Percentiles rank a stretch among this genome's conserved stretches.
phyloP scores from a whole-genome alignment of 1,140 invertebrate species.

The Polypedilum vanderplanki region DNA sequence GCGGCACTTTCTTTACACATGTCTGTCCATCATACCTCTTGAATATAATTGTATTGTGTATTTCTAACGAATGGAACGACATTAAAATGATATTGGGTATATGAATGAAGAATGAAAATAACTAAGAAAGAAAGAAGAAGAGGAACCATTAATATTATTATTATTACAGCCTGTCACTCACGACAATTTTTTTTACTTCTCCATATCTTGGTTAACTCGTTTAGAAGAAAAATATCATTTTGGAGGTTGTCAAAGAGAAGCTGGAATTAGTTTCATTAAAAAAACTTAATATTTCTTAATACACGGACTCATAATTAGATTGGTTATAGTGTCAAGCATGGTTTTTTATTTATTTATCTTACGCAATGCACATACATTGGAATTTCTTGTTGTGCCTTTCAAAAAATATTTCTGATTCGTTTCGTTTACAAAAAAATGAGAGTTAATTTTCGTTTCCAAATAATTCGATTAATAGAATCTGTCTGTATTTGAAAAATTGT shows the following conservation, averaged over 20 bases:
- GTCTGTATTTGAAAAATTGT: no score
- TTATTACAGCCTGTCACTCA: constrained; percentile 16
- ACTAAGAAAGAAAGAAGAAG: no score
- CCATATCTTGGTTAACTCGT: not conserved
- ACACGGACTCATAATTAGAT: not conserved
- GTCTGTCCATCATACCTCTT: not conserved
- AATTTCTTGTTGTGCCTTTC: no score
- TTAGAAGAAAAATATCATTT: not conserved
- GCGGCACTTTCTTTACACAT: not conserved
- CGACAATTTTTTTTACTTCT: not conserved
- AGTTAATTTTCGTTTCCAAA: no score
- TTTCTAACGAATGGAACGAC: not conserved
- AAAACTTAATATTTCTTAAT: not conserved
- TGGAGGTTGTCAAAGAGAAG: not conserved
- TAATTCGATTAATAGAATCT: no score
- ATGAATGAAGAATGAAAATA: not conserved
- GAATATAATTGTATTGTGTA: not conserved
- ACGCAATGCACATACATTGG: not conserved
- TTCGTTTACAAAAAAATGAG: no score
- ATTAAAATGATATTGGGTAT: constrained; percentile 13
- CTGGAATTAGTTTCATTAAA: not conserved
- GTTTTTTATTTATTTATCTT: not conserved
- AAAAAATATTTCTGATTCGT: no score
- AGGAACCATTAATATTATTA: constrained; percentile 13
- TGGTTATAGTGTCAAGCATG: not conserved